Conservation (phyloP, 2,113 vertebrate species). For the Genyomyrus donnyi region DNA sequence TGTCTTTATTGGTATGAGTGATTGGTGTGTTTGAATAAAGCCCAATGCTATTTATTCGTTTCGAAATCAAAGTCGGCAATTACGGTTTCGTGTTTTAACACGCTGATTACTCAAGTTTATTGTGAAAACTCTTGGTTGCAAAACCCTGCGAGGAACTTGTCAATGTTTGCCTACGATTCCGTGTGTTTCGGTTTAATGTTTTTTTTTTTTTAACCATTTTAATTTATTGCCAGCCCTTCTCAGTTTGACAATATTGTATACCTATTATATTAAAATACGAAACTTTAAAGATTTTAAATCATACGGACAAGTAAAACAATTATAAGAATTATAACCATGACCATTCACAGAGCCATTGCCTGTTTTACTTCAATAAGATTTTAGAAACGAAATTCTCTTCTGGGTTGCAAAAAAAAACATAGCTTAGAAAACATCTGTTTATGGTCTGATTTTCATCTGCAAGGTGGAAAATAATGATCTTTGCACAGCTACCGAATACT, state of each 20-base stretch:
- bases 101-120: background rate
- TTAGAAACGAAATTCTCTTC: background rate
- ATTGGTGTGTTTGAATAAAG: slow-evolving; percentile 20
- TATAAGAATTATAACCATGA: background rate
- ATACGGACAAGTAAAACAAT: background rate
- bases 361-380: background rate
- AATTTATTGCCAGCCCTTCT: background rate
- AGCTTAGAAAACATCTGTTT: background rate
- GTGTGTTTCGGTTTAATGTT: background rate
- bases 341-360: background rate
- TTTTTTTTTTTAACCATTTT: background rate
- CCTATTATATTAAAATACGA: background rate
- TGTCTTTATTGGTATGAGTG: slow-evolving; percentile 32
- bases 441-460: background rate
- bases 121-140: background rate
- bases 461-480: background rate
- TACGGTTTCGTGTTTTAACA: background rate
- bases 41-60: background rate
- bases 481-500: background rate
- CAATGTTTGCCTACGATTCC: background rate
- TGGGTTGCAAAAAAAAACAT: background rate
- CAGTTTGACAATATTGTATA: background rate
- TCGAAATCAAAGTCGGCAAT: slow-evolving; percentile 2
- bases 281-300: background rate
- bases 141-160: background rate